Evolutionary conservation across 1,140 invertebrate genomes (phyloP), one percentile per base, ranked within the genome.

Genomic region (Eumaeus atala): DNA sequence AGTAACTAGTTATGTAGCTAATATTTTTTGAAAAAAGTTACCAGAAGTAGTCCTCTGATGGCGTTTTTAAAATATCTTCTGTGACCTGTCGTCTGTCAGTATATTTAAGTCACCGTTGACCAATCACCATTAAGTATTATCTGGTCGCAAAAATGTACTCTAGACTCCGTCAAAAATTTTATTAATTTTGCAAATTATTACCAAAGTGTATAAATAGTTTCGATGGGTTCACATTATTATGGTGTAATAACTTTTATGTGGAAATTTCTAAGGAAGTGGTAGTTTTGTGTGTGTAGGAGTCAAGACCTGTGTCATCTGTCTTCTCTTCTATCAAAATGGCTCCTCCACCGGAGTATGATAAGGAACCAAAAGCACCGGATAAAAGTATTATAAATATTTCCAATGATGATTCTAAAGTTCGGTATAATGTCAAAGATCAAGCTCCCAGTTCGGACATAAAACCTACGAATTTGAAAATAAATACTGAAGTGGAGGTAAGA

Each of bases 271-370:
- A 57, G 50, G 56, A 57, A 67, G 64, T 66, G 67, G 73, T 69
- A 71, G 69, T 70, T 72, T 74, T 73, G 53, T 70, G 78, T 79
- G 77, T 78, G 69, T 61, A 73, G 80, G 79, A 85, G 85, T 87
- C 85, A 80, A 80, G 85, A 88, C 82, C 85, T 85, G 86, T 86
- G 81, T 87, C 84, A 87, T 87, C 83, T 87, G 81, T 85, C 77
- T 87, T 74, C 76, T 82, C 75, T 85, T 87, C 88, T 74, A 84
- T 88, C 85, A 91, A 92, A 84, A 92, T 92, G 91, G 91, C 90
- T 89, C 90, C 91, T 89, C 90, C 90, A 85, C 91, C 91, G 79
- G 91, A 92, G 76, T 89, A 92, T 86, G 90, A 91, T 86, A 91
- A 90, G 85, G 90, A 91, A 87, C 90, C 91, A 48, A 91, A 91